Conservation (phyloP, 1,140 invertebrate species). For the Drepana arcuata region DNA sequence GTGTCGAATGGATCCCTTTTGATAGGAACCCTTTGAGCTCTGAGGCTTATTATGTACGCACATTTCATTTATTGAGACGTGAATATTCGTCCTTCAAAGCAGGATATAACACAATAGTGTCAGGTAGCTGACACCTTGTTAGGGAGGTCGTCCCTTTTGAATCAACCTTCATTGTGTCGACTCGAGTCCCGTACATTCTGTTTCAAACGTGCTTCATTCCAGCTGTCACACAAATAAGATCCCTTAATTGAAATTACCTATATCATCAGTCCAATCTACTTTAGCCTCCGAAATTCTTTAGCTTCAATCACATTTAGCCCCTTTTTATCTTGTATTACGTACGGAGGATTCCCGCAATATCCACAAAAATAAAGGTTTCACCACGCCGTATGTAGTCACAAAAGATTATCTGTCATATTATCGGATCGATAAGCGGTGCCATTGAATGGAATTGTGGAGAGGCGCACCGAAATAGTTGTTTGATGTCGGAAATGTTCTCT, state of each 20-base stretch:
- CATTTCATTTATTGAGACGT: slow-evolving; percentile 41
- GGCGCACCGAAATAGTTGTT: slow-evolving; percentile 2
- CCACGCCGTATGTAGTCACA: no score
- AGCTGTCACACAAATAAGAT: slow-evolving; percentile 29
- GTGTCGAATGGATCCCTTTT: slow-evolving; percentile 15
- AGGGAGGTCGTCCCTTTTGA: slow-evolving; percentile 44
- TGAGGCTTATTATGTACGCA: slow-evolving; percentile 12
- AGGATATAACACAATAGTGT: slow-evolving; percentile 48
- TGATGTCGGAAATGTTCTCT: slow-evolving; percentile 8
- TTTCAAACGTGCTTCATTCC: slow-evolving; percentile 34
- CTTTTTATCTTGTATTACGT: no score
- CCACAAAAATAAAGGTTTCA: no score
- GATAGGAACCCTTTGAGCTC: slow-evolving; percentile 20
- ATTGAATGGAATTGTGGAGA: slow-evolving; percentile 1
- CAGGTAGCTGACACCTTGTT: slow-evolving; percentile 57
- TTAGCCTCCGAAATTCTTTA: not conserved
- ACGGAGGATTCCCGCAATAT: no score
- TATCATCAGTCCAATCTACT: slow-evolving; percentile 5
- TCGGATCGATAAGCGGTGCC: no score
- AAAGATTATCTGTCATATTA: slow-evolving; percentile 1
- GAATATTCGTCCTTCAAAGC: slow-evolving; percentile 46
- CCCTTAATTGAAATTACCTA: slow-evolving; percentile 29
- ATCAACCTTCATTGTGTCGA: slow-evolving; percentile 41
- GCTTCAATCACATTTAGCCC: slow-evolving; percentile 1
- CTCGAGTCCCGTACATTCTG: slow-evolving; percentile 36